These are phyloP conservation scores for Eretmochelys imbricata DNA, from an alignment of 2,113 vertebrate genomes.

Conservation along the genomic window DNA sequence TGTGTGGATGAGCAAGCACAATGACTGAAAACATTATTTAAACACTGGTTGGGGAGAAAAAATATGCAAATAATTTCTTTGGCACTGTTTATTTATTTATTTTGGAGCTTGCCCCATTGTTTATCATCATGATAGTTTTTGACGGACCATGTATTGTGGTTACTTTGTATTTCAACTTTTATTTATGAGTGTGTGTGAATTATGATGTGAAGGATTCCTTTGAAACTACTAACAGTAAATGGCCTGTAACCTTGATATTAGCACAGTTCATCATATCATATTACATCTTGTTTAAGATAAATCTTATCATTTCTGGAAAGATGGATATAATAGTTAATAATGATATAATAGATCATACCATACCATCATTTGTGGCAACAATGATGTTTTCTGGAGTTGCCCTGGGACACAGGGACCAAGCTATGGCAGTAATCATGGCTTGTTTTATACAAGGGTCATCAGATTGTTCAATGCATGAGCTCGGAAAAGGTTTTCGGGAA, in stretches of 20 bases:
- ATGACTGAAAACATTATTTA: conserved; percentile 75
- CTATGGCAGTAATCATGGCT: not conserved
- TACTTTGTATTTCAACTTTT: conserved; percentile 64
- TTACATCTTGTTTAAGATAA: not conserved
- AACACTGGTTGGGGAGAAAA: conserved; percentile 71
- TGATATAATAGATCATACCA: not conserved
- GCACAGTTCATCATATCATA: conserved; percentile 52
- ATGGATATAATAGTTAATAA: not conserved
- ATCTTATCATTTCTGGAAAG: conserved; percentile 36
- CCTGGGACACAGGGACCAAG: not conserved
- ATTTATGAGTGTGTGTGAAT: not conserved
- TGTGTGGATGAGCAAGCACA: conserved; percentile 76
- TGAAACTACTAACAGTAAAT: conserved; percentile 44
- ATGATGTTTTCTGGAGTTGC: not conserved
- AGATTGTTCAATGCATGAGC: not conserved
- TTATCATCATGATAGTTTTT: conserved; percentile 66
- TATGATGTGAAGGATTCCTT: conserved; percentile 22
- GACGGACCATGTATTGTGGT: conserved; percentile 67
- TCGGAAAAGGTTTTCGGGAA: conserved; percentile 8
- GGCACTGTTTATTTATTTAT: conserved; percentile 74
- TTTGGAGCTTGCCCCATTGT: conserved; percentile 66
- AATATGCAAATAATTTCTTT: conserved; percentile 75
- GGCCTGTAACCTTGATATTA: conserved; percentile 48
- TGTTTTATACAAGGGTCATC: not conserved
- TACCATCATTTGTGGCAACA: not conserved